Percentiles rank a stretch among this genome's conserved stretches.
These are phyloP conservation scores for Euleptes europaea DNA, from an alignment of 2,113 vertebrate species.

Conservation along the genomic window DNA sequence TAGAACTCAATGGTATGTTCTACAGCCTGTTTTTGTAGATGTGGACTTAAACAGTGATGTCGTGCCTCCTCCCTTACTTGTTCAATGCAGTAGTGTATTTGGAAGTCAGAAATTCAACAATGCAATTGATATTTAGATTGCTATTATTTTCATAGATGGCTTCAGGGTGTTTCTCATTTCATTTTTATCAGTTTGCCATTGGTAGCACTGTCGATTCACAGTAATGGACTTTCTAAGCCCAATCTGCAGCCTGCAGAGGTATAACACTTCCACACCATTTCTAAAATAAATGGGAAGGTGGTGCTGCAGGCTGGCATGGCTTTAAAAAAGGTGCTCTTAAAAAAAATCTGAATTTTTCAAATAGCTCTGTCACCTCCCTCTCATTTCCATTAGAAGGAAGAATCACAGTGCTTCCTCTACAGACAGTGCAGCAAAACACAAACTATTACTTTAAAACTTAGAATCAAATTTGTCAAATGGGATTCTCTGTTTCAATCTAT, in stretches of 20 bases:
- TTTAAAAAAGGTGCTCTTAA: slow-evolving; percentile 17
- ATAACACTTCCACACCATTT: slow-evolving; percentile 10
- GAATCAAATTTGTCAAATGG: slow-evolving; percentile 1
- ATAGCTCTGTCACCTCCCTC: background rate
- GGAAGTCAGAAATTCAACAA: background rate
- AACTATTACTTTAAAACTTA: slow-evolving; percentile 17
- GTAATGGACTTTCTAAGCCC: background rate
- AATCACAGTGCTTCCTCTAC: slow-evolving; percentile 23
- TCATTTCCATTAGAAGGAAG: background rate
- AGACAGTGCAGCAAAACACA: background rate
- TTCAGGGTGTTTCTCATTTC: background rate
- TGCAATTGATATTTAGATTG: background rate
- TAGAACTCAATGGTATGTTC: slow-evolving; percentile 6
- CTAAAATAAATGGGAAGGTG: slow-evolving; percentile 14
- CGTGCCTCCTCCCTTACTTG: background rate
- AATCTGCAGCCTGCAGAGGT: slow-evolving; percentile 14
- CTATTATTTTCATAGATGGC: slow-evolving; percentile 23
- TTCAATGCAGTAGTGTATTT: background rate
- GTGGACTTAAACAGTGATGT: background rate
- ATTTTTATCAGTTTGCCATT: slow-evolving; percentile 8
- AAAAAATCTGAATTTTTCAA: slow-evolving; percentile 14
- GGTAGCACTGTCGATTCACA: background rate
- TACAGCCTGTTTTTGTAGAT: background rate
- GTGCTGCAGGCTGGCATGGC: background rate
- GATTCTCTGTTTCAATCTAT: slow-evolving; percentile 18